Evolutionary conservation across 1,140 invertebrate species (phyloP).

Genomic region (Drosophila sechellia): DNA sequence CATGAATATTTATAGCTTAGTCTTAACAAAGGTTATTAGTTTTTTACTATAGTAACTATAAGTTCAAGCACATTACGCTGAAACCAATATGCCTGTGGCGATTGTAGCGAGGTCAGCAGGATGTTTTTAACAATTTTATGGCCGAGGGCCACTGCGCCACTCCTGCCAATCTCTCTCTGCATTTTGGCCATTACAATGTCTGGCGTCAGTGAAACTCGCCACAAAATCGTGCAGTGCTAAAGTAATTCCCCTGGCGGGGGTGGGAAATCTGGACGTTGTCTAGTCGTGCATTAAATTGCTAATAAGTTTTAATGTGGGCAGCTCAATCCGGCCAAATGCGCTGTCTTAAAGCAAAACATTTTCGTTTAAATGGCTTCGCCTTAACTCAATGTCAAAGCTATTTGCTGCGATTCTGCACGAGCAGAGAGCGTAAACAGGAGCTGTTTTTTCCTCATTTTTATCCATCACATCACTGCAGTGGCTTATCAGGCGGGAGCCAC

Average conservation of each 20-base stretch:
- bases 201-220: slow-evolving; percentile 68
- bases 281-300: slow-evolving; percentile 82
- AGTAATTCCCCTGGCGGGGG: slow-evolving; percentile 10
- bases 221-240: slow-evolving; percentile 41
- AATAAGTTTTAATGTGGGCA: slow-evolving; percentile 77
- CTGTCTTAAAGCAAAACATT: slow-evolving; percentile 23
- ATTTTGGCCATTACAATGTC: slow-evolving; percentile 57
- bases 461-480: slow-evolving; percentile 43
- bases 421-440: slow-evolving; percentile 43
- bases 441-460: slow-evolving; percentile 8
- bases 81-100: slow-evolving; percentile 25
- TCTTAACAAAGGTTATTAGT: too few relatives aligned
- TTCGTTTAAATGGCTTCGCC: slow-evolving; percentile 20
- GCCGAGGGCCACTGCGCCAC: background rate
- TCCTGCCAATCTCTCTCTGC: slow-evolving; percentile 6
- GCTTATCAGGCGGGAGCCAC: slow-evolving; percentile 60
- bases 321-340: slow-evolving; percentile 55
- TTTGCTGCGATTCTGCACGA: slow-evolving; percentile 26
- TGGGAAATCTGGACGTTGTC: slow-evolving; percentile 39
- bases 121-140: slow-evolving; percentile 71
- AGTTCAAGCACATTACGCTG: slow-evolving; percentile 1
- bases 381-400: slow-evolving; percentile 59
- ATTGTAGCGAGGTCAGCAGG: slow-evolving; percentile 48
- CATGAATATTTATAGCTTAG: too few relatives aligned
- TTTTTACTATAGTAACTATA: background rate